phyloP scores from a whole-genome alignment of 2,888 invertebrate genomes.

The Noctua janthina region DNA sequence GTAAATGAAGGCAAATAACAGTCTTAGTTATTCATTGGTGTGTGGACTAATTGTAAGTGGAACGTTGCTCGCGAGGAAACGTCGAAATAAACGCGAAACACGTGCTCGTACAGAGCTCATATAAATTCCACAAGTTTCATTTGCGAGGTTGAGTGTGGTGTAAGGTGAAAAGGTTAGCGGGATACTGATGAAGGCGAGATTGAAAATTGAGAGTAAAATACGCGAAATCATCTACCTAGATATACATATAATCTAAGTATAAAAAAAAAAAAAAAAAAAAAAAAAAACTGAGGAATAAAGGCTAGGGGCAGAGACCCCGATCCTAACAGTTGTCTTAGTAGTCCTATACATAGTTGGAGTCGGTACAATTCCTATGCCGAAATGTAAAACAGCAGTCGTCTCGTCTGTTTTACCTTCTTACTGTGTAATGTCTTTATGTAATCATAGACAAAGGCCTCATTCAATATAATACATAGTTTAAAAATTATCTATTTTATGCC shows the following conservation, averaged over 20 bases:
- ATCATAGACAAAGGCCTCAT: neutral
- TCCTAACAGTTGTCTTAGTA: too few species aligned
- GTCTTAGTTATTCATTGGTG: constrained; percentile 62
- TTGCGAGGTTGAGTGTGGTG: constrained; percentile 71
- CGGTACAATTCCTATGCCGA: too few species aligned
- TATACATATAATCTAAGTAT: too few species aligned
- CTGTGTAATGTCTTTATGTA: too few species aligned
- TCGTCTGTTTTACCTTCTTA: too few species aligned
- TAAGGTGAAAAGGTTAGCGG: constrained; percentile 51
- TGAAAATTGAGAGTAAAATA: neutral
- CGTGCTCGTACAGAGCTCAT: constrained; percentile 80
- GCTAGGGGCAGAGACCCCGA: too few species aligned
- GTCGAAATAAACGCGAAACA: constrained; percentile 81
- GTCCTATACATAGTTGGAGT: too few species aligned
- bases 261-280: too few species aligned
- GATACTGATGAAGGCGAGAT: neutral
- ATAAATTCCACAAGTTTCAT: constrained; percentile 86
- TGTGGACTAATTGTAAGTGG: constrained; percentile 64
- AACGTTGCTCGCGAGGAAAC: constrained; percentile 69
- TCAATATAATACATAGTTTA: neutral
- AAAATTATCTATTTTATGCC: neutral
- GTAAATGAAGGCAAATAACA: constrained; percentile 58
- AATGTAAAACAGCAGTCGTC: too few species aligned
- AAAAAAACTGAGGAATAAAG: too few species aligned
- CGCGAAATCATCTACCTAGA: neutral